Percentiles rank a stretch among this genome's conserved stretches.
Conservation (phyloP, 2,888 invertebrate genomes). For the Nysson spinosus region DNA sequence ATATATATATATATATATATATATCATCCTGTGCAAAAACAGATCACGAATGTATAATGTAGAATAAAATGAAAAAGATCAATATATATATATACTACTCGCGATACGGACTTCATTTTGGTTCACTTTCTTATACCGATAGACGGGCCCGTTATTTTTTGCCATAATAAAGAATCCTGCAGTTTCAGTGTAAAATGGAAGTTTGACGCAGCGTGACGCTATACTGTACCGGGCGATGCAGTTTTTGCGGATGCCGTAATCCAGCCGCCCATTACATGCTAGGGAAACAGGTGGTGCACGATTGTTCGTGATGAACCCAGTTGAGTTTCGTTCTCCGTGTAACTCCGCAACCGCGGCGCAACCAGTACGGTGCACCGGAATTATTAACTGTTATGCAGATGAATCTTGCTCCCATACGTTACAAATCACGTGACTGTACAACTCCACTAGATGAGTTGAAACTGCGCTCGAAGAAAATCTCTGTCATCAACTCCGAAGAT, state of each 20-base stretch:
- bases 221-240: neutral
- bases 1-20: too few species aligned
- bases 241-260: conserved; percentile 18
- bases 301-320: conserved; percentile 28
- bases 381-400: conserved; percentile 48
- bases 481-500: conserved; percentile 27
- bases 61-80: too few species aligned
- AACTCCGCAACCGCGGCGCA: conserved; percentile 2
- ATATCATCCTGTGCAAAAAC: too few species aligned
- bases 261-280: conserved; percentile 18
- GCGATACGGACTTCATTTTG: too few species aligned
- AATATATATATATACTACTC: too few species aligned
- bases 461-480: conserved; percentile 20
- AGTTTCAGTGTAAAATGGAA: too few species aligned
- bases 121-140: too few species aligned
- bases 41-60: too few species aligned
- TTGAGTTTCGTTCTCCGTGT: conserved; percentile 3
- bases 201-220: conserved; percentile 17
- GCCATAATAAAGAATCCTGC: too few species aligned
- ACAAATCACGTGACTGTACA: conserved; percentile 2
- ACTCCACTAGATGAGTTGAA: neutral
- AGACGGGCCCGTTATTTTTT: too few species aligned
- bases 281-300: conserved; percentile 34
- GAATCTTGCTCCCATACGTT: conserved; percentile 20
- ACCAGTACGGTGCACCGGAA: conserved; percentile 34